phyloP scores from a whole-genome alignment of 2,888 invertebrate genomes.

The Quadroppia sp. region DNA sequence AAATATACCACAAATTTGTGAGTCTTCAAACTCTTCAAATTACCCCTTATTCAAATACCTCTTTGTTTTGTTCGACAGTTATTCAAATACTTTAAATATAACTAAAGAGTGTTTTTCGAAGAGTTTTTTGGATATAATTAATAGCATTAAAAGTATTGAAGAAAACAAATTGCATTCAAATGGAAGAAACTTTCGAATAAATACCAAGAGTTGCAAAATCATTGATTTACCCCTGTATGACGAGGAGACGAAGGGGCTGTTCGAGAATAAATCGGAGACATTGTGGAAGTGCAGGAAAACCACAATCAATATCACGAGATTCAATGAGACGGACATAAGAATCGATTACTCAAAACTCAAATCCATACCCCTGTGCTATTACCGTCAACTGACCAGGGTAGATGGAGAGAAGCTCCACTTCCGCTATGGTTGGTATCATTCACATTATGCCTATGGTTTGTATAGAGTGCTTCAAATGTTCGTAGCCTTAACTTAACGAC shows the following conservation, averaged over 20 bases:
- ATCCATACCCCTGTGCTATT: background rate
- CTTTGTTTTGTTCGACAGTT: too few species aligned
- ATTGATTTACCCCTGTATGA: background rate
- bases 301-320: background rate
- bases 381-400: background rate
- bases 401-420: background rate
- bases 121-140: too few species aligned
- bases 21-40: too few species aligned
- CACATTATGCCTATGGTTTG: too few species aligned
- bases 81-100: too few species aligned
- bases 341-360: background rate
- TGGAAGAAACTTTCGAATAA: background rate
- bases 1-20: too few species aligned
- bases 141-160: too few species aligned
- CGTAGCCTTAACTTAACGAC: too few species aligned
- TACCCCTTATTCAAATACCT: too few species aligned
- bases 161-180: too few species aligned
- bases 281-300: background rate
- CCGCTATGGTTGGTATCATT: background rate
- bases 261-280: background rate
- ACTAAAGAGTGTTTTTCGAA: too few species aligned
- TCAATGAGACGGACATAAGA: background rate
- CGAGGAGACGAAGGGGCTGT: background rate
- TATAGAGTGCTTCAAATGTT: too few species aligned
- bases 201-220: background rate